phyloP scores from a whole-genome alignment of 2,113 vertebrate species.

The Neodon shergylaensis region DNA sequence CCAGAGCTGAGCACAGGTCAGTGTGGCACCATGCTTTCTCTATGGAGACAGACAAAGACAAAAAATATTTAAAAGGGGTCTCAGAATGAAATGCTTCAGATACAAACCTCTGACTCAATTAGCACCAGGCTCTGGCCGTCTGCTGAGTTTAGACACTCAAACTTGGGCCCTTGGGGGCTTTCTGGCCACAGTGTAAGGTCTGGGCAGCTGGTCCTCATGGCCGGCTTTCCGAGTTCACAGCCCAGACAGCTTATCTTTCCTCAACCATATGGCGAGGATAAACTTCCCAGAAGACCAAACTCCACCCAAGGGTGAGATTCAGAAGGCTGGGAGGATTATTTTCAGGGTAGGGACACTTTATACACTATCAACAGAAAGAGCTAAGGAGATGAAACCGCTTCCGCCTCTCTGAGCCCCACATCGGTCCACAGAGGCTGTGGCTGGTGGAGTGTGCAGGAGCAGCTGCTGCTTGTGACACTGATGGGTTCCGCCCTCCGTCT shows the following conservation, averaged over 20 bases:
- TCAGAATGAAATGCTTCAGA: constrained; percentile 21
- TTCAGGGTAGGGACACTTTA: constrained; percentile 2
- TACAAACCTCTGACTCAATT: neutral
- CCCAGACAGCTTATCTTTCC: neutral
- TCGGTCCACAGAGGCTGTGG: neutral
- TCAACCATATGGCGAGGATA: neutral
- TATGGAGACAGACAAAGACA: neutral
- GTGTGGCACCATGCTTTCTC: neutral
- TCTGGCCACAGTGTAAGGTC: neutral
- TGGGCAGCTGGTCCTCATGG: neutral
- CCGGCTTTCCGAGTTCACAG: neutral
- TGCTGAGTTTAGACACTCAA: neutral
- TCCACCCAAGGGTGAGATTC: neutral
- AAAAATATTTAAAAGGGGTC: neutral
- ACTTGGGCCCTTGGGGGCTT: neutral
- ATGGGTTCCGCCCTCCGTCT: neutral
- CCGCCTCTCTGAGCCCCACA: neutral
- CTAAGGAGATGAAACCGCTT: neutral
- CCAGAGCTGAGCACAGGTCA: neutral
- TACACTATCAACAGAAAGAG: neutral
- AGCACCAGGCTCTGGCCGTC: neutral
- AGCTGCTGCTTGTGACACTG: neutral
- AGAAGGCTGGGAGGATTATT: constrained; percentile 25
- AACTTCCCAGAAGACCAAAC: constrained; percentile 23
- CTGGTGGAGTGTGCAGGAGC: neutral